These are phyloP conservation scores for Colossoma macropomum DNA, from an alignment of 2,113 vertebrate species.

Conservation along the genomic window DNA sequence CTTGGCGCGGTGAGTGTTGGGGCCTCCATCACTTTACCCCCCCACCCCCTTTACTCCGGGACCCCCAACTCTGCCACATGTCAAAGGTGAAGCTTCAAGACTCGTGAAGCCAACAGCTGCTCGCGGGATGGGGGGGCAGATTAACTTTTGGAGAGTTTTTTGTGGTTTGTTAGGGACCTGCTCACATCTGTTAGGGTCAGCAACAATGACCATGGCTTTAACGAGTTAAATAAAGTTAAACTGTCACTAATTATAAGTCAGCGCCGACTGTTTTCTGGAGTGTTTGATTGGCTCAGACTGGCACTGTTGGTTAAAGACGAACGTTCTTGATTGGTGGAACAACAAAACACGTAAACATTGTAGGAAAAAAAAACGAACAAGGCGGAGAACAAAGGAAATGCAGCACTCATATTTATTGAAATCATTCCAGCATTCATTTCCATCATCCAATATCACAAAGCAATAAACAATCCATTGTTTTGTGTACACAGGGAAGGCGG, in stretches of 20 bases:
- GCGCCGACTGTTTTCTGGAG: constrained; percentile 57
- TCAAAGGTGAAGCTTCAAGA: constrained; percentile 93
- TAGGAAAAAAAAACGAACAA: neutral
- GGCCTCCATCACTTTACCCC: constrained; percentile 62
- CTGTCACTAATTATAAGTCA: constrained; percentile 78
- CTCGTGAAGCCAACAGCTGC: constrained; percentile 89
- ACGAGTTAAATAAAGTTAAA: constrained; percentile 79
- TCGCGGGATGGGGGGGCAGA: constrained; percentile 77
- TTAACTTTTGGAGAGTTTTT: constrained; percentile 88
- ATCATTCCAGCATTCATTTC: neutral
- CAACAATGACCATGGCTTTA: constrained; percentile 72
- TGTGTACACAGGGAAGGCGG: neutral
- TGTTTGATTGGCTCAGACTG: constrained; percentile 8
- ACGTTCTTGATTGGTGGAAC: too few relatives aligned
- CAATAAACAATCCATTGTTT: neutral
- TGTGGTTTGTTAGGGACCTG: constrained; percentile 75
- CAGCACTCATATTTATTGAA: neutral
- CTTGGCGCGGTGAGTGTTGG: constrained; percentile 84
- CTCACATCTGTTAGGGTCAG: constrained; percentile 83
- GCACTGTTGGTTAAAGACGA: too few relatives aligned
- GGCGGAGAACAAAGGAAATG: neutral
- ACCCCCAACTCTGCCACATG: constrained; percentile 77
- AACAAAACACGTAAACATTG: too few relatives aligned
- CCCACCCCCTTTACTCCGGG: neutral
- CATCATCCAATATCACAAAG: neutral